Evolutionary conservation across 2,797 vertebrate species (phyloP).

Genomic region (Halcyon leucocephala): DNA sequence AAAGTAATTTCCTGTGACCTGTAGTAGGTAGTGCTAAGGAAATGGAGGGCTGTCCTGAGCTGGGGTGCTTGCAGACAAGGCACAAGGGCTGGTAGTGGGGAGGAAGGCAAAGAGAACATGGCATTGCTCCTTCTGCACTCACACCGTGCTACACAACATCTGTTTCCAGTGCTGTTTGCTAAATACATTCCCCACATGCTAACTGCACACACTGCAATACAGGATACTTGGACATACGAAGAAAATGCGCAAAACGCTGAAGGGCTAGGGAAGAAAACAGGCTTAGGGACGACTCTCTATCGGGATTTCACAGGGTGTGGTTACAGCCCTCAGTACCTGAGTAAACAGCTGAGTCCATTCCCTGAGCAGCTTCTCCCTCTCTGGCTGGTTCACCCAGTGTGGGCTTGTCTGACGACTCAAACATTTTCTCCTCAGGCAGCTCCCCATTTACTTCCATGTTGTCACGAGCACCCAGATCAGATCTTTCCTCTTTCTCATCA

Average conservation of each 20-base stretch:
- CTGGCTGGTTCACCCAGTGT: fast-evolving
- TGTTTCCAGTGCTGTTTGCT: neutral
- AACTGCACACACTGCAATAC: neutral
- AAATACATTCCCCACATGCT: neutral
- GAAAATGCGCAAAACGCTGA: neutral
- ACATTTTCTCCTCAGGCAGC: neutral
- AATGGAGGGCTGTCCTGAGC: neutral
- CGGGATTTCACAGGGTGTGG: neutral
- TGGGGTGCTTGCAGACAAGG: neutral
- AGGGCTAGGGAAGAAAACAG: neutral
- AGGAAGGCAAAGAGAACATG: neutral
- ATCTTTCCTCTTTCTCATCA: neutral
- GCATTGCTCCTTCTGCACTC: neutral
- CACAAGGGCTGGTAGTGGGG: neutral
- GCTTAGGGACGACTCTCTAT: neutral
- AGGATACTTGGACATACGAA: neutral
- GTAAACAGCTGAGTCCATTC: constrained; percentile 12
- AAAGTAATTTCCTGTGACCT: neutral
- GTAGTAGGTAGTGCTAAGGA: neutral
- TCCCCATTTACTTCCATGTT: constrained; percentile 22
- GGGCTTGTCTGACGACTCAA: neutral
- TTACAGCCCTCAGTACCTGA: constrained; percentile 58
- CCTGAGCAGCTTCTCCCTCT: neutral
- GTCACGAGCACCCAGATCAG: neutral
- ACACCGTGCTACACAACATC: fast-evolving